Conservation (phyloP, 1,140 invertebrate genomes). For the Rhynchophorus ferrugineus region DNA sequence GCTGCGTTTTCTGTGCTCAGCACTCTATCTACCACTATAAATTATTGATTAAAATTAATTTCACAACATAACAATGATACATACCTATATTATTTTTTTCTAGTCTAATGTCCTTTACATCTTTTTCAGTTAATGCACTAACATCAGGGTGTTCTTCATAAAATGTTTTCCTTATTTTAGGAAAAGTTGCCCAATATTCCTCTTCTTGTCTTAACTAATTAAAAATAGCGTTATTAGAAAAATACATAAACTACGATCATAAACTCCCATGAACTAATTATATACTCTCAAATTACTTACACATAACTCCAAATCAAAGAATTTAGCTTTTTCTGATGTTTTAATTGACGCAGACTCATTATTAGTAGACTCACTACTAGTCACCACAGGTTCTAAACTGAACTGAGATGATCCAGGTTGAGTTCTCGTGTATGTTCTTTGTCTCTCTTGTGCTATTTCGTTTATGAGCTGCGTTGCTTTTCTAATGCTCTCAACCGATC, state of each 20-base stretch:
- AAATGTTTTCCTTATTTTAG: conserved; percentile 71
- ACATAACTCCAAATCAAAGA: conserved; percentile 20
- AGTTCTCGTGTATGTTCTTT: neutral
- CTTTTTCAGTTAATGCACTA: conserved; percentile 50
- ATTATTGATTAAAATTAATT: neutral
- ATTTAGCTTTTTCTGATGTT: conserved; percentile 14
- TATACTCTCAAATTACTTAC: conserved; percentile 15
- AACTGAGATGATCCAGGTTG: too few species aligned
- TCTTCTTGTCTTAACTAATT: conserved; percentile 47
- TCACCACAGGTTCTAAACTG: too few species aligned
- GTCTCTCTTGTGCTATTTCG: conserved; percentile 35
- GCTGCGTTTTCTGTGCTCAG: conserved; percentile 41
- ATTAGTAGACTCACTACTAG: too few species aligned
- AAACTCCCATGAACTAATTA: neutral
- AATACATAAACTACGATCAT: neutral
- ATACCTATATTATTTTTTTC: conserved; percentile 61
- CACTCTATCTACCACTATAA: conserved; percentile 31
- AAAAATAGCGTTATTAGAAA: conserved; percentile 21
- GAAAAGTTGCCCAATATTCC: conserved; percentile 54
- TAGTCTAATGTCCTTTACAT: conserved; percentile 54
- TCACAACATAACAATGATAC: neutral
- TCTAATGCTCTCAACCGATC: conserved; percentile 48
- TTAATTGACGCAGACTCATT: neutral
- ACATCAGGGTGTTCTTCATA: conserved; percentile 73
- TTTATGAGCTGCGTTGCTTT: conserved; percentile 41